Evolutionary conservation across 23 tunicate species (phyloP), one percentile per base, ranked within the genome.

Genomic region (Halocynthia aurantium): DNA sequence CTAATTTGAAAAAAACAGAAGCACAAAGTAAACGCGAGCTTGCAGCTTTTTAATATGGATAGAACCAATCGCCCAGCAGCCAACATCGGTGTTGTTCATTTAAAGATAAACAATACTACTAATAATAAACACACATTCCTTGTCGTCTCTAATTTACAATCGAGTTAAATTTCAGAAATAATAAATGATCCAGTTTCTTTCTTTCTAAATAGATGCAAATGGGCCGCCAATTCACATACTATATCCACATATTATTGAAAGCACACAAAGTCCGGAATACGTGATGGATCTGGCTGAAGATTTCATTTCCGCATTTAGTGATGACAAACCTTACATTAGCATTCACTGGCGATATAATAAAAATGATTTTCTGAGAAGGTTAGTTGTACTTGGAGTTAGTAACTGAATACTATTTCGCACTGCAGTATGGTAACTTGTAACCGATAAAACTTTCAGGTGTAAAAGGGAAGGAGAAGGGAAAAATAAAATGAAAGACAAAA

Each of bases 341-440:
- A 64, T 74, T n/a, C 78, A 74, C 56, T 74, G 78, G 78, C 17
- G 78, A 54, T 74, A 74, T 74, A 74, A 74, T n/a, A 20, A 74
- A 74, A 64, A 64, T 0, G 78, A 74, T 54, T 74, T 10, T 74
- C 6, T 54, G 11, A 74, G 57, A 74, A 53, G 78, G 78, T 74
- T n/a, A 53, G 22, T 10, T 10, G 15, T 31, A 15, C 40, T 31
- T 20, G 15, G 44, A 11, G 44, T 44, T 60, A 5, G 50, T 31
- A 20, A 10, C 19, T 20, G 70, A 2, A 31, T 31, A 31, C 44
- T 31, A 31, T 31, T 31, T 31, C 44, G 44, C 44, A 31, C 44
- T 31, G 44, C 44, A 31, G 44, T 31, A 31, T 4, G 4, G 44
- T 31, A 31, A 31, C 44, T 31, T 31, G 44, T 31, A 20, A 6